Percentiles rank a stretch among this genome's conserved stretches.
These are phyloP conservation scores for Aplysina aerophoba DNA, from an alignment of 37 sponge, comb jelly and placozoan species.

Conservation along the genomic window DNA sequence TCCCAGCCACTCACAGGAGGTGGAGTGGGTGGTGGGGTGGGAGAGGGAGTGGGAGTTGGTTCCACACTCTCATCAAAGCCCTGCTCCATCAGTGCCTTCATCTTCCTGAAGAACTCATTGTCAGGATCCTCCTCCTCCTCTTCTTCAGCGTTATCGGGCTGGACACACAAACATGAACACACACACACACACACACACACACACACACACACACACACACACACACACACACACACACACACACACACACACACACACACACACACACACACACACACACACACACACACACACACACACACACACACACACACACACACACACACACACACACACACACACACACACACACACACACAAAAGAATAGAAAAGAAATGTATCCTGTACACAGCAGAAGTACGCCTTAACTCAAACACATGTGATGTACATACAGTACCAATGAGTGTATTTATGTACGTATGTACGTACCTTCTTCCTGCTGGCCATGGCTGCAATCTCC, in stretches of 20 bases:
- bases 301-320: too few relatives aligned
- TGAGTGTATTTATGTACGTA: background rate
- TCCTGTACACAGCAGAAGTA: too few relatives aligned
- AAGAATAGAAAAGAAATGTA: too few relatives aligned
- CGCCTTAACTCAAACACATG: background rate
- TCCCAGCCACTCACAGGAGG: constrained; percentile 12
- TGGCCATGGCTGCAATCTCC: constrained; percentile 40
- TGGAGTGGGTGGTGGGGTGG: constrained; percentile 68
- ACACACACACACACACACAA: too few relatives aligned
- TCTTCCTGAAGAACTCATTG: constrained; percentile 48
- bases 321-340: too few relatives aligned
- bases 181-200: too few relatives aligned
- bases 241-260: too few relatives aligned
- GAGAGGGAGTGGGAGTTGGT: constrained; percentile 47
- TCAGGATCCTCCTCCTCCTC: constrained; percentile 50
- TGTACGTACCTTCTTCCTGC: constrained; percentile 13
- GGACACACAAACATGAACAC: background rate
- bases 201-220: too few relatives aligned
- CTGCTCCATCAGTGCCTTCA: constrained; percentile 60
- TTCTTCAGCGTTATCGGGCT: constrained; percentile 19
- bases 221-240: too few relatives aligned
- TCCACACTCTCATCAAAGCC: constrained; percentile 21
- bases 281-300: too few relatives aligned
- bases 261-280: too few relatives aligned
- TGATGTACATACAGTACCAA: background rate